Evolutionary conservation across 2,888 invertebrate genomes (phyloP).

Genomic region (Pyrochroa serraticornis): DNA sequence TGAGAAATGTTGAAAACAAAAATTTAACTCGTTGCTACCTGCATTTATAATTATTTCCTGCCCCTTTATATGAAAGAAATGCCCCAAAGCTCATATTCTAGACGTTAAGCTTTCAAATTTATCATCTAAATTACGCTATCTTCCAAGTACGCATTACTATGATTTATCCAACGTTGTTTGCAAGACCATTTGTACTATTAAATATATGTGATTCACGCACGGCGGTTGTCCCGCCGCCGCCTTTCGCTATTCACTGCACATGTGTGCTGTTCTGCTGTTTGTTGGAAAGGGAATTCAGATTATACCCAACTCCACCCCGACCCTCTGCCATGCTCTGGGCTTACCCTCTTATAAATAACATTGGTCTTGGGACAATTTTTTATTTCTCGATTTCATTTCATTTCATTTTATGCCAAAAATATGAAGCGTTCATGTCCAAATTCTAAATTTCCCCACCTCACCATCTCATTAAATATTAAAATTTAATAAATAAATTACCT

Average conservation of each 20-base stretch:
- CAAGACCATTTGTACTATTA: conserved; percentile 47
- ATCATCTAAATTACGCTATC: conserved; percentile 44
- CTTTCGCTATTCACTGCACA: conserved; percentile 23
- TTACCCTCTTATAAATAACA: conserved; percentile 25
- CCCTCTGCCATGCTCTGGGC: conserved; percentile 6
- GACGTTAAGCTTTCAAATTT: conserved; percentile 37
- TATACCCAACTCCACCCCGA: conserved; percentile 19
- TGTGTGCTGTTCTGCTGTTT: conserved; percentile 20
- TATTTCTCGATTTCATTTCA: conserved; percentile 10
- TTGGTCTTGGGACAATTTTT: conserved; percentile 19
- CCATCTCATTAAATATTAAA: neutral
- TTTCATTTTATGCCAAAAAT: no score
- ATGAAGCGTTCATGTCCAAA: no score
- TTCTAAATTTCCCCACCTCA: no score
- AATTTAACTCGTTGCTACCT: conserved; percentile 19
- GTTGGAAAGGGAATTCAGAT: conserved; percentile 21
- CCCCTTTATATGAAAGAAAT: conserved; percentile 30
- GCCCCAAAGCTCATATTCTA: conserved; percentile 32
- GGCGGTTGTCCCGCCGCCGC: conserved; percentile 17
- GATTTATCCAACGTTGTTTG: conserved; percentile 47
- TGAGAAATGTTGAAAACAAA: conserved; percentile 24
- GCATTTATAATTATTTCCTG: conserved; percentile 26
- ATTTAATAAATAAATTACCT: neutral
- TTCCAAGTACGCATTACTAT: conserved; percentile 46
- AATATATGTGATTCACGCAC: conserved; percentile 45